These are phyloP conservation scores for Noctuana brunneofusca DNA, from an alignment of 2,888 invertebrate species.

Conservation along the genomic window DNA sequence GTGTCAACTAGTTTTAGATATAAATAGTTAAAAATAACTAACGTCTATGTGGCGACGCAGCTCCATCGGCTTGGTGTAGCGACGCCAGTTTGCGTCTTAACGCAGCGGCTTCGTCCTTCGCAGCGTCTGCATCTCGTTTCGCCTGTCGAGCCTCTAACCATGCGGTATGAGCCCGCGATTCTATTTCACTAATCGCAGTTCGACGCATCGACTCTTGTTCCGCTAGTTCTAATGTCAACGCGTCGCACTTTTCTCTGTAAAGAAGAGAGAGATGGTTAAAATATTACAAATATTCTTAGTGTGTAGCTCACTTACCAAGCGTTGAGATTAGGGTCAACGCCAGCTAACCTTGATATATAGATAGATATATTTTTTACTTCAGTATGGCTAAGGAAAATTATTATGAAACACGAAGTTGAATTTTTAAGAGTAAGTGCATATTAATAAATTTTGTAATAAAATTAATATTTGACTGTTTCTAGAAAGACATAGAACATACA, in stretches of 20 bases:
- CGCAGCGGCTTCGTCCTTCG: constrained; percentile 66
- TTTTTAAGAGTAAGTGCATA: no score
- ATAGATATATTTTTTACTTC: no score
- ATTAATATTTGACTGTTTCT: no score
- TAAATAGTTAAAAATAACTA: no score
- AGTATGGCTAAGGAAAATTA: no score
- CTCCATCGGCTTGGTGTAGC: constrained; percentile 52
- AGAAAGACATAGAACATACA: not conserved
- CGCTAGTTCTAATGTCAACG: constrained; percentile 91
- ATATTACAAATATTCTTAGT: not conserved
- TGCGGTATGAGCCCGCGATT: constrained; percentile 92
- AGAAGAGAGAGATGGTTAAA: not conserved
- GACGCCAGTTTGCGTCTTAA: constrained; percentile 64
- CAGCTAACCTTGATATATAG: no score
- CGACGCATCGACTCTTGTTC: constrained; percentile 89
- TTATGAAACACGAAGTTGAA: no score
- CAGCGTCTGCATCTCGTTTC: constrained; percentile 91
- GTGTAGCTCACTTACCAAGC: no score
- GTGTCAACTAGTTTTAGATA: no score
- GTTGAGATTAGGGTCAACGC: no score
- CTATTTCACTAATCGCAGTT: constrained; percentile 88
- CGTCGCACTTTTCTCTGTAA: constrained; percentile 85
- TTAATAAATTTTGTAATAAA: no score
- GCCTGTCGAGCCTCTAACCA: constrained; percentile 93
- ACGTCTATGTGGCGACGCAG: constrained; percentile 60